A percentile compares a stretch with the other conserved stretches of the same genome.
Conservation (phyloP, 2,113 vertebrate genomes). For the Laticauda colubrina region DNA sequence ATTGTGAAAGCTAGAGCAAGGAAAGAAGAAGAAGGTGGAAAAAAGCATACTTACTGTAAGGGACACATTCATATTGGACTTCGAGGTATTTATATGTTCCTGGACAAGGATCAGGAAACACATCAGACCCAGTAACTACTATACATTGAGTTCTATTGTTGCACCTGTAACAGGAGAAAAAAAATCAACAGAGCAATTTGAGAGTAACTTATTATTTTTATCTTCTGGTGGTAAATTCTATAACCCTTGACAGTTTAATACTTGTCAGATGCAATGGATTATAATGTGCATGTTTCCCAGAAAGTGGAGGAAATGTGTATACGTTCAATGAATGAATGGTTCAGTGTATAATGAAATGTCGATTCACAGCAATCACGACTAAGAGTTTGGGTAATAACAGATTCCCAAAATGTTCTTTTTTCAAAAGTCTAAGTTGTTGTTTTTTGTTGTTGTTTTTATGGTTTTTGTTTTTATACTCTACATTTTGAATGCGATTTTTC, state of each 20-base stretch:
- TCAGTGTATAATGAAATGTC: neutral
- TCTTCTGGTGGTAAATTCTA: neutral
- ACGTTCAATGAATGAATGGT: neutral
- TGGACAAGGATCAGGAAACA: slow-evolving; percentile 98
- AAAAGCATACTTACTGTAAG: slow-evolving; percentile 95
- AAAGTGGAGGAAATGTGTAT: neutral
- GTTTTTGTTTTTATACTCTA: neutral
- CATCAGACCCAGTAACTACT: slow-evolving; percentile 96
- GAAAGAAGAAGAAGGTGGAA: slow-evolving; percentile 63
- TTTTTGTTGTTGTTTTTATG: neutral
- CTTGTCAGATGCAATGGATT: neutral
- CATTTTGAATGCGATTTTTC: slow-evolving; percentile 14
- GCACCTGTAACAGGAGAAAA: slow-evolving; percentile 83
- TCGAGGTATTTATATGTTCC: slow-evolving; percentile 99
- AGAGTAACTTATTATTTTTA: slow-evolving; percentile 35
- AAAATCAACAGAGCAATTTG: slow-evolving; percentile 63
- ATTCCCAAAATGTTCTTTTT: neutral
- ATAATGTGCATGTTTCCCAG: neutral
- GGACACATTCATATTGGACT: slow-evolving; percentile 99
- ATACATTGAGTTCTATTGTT: slow-evolving; percentile 99
- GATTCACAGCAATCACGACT: slow-evolving; percentile 10
- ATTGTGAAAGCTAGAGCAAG: slow-evolving; percentile 62
- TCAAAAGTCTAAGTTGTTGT: neutral
- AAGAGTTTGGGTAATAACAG: neutral
- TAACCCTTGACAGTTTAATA: neutral